These are phyloP conservation scores for Oreochromis niloticus DNA, from an alignment of 2,113 vertebrate genomes.

Conservation along the genomic window DNA sequence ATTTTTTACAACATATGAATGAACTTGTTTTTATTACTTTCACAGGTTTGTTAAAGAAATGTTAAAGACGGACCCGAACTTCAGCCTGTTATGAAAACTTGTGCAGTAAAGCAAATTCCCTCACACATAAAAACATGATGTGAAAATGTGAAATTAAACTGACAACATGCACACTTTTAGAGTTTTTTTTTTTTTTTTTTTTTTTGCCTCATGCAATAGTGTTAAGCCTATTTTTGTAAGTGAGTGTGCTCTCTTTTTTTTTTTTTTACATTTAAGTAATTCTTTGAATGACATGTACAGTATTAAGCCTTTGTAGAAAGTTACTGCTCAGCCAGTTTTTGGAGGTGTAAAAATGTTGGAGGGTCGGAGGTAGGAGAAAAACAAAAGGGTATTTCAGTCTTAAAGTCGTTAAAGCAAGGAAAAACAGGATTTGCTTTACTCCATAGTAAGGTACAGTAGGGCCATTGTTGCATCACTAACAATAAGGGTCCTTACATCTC, in stretches of 20 bases:
- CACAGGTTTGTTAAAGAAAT: conserved; percentile 72
- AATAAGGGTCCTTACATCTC: not conserved
- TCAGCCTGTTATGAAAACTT: conserved; percentile 62
- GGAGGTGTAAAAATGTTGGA: not conserved
- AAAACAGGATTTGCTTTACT: not conserved
- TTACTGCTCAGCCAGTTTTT: not conserved
- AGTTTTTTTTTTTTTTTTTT: rapidly evolving
- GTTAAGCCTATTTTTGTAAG: not conserved
- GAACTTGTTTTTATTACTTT: not conserved
- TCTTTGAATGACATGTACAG: not conserved
- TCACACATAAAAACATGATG: not conserved
- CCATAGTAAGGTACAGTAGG: not conserved
- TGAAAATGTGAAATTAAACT: not conserved
- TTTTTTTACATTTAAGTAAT: not conserved
- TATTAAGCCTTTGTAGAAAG: not conserved
- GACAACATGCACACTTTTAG: not conserved
- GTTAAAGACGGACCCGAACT: conserved; percentile 50
- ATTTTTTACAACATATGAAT: not conserved
- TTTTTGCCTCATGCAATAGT: not conserved
- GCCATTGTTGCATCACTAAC: not conserved
- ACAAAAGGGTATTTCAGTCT: not conserved
- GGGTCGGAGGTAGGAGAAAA: not conserved
- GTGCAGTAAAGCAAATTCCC: not conserved
- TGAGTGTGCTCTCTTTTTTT: not conserved
- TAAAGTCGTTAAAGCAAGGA: not conserved